Evolutionary conservation across 2,888 invertebrate species (phyloP).

Genomic region (Lycaena phlaeas): DNA sequence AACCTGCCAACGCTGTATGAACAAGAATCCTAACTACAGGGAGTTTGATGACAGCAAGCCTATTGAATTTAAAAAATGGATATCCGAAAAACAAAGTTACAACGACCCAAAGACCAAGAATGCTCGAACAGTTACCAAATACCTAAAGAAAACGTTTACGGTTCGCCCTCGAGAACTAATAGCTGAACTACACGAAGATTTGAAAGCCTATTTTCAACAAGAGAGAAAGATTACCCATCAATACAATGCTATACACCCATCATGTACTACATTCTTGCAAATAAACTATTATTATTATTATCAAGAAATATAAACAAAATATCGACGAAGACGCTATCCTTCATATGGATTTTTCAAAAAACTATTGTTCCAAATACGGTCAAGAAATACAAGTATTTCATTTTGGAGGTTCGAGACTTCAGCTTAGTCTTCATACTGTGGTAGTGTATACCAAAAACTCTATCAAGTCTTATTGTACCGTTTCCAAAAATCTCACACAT

Average conservation of each 20-base stretch:
- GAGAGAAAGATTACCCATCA: constrained; percentile 21
- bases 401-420: constrained; percentile 31
- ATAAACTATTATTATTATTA: no score
- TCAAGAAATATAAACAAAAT: constrained; percentile 15
- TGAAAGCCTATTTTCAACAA: constrained; percentile 21
- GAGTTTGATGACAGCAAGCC: neutral
- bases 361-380: constrained; percentile 26
- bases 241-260: no score
- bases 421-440: constrained; percentile 36
- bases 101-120: constrained; percentile 23
- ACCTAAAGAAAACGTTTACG: constrained; percentile 21
- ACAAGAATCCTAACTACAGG: constrained; percentile 19
- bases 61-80: neutral
- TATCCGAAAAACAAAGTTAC: neutral
- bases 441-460: constrained; percentile 26
- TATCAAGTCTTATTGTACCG: constrained; percentile 22
- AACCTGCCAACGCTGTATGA: constrained; percentile 18
- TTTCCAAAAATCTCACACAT: constrained; percentile 30
- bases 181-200: constrained; percentile 21
- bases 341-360: constrained; percentile 36
- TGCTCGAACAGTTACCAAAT: constrained; percentile 20
- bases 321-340: constrained; percentile 18
- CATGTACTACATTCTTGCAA: no score
- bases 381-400: constrained; percentile 34
- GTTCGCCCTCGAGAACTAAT: constrained; percentile 21